Evolutionary conservation across 2,797 vertebrate species (phyloP).

Genomic region (Malurus leucopterus): DNA sequence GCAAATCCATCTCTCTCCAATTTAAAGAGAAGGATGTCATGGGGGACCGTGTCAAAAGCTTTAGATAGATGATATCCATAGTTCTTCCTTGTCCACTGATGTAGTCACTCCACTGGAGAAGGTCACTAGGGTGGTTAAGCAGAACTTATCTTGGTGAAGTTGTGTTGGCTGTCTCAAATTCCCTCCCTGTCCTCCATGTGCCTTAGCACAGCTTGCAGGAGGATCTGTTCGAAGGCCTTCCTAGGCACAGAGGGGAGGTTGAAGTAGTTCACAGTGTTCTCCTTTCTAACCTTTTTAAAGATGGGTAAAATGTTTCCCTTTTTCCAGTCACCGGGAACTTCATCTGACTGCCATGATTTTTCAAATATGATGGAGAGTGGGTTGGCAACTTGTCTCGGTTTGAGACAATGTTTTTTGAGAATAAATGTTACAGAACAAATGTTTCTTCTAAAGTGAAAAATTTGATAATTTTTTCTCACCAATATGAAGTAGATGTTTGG

Average conservation of each 20-base stretch:
- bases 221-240: background rate
- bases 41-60: background rate
- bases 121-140: too few species aligned
- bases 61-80: background rate
- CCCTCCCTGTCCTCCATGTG: accelerated
- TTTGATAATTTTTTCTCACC: too few species aligned
- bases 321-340: background rate
- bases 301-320: background rate
- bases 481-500: too few species aligned
- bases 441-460: too few species aligned
- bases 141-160: background rate
- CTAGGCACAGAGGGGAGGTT: background rate
- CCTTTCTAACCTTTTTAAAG: background rate
- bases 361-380: background rate
- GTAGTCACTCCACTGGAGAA: background rate
- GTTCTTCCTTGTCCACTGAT: background rate
- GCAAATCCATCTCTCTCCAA: background rate
- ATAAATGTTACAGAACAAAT: too few species aligned
- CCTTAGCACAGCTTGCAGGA: background rate
- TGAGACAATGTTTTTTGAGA: too few species aligned
- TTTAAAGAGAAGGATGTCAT: background rate
- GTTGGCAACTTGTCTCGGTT: background rate
- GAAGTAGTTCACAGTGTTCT: background rate
- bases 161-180: background rate
- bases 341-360: background rate